A percentile compares a stretch with the other conserved stretches of the same genome.
phyloP scores from a whole-genome alignment of 2,113 vertebrate species.

The Morone chrysops region DNA sequence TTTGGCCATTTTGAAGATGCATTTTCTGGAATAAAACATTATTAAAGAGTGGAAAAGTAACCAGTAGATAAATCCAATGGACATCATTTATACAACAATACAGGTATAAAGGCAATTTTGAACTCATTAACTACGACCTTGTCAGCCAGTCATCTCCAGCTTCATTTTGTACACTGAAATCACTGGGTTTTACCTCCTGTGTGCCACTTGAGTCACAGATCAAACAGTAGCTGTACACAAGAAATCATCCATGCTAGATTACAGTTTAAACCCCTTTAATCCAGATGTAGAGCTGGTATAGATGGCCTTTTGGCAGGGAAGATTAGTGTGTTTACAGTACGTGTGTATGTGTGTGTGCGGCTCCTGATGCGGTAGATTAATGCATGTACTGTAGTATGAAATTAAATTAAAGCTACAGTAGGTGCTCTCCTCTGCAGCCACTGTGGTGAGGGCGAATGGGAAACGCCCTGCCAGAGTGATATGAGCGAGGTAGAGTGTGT shows the following conservation, averaged over 20 bases:
- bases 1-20: background rate
- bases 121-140: conserved; percentile 18
- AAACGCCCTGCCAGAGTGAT: conserved; percentile 58
- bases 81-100: background rate
- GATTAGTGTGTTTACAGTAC: conserved; percentile 50
- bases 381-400: conserved; percentile 56
- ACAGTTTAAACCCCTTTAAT: conserved; percentile 60
- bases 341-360: no score
- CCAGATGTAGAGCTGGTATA: conserved; percentile 58
- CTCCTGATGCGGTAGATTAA: conserved; percentile 61
- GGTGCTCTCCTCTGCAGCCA: conserved; percentile 40
- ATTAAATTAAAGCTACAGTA: conserved; percentile 44
- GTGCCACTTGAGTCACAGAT: background rate
- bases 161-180: background rate
- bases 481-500: conserved; percentile 6
- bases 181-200: background rate
- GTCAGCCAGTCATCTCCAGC: conserved; percentile 1
- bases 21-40: background rate
- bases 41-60: background rate
- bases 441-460: conserved; percentile 23
- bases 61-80: background rate
- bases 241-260: conserved; percentile 65
- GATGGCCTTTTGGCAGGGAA: conserved; percentile 53
- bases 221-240: conserved; percentile 47
- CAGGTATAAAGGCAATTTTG: background rate